These are phyloP conservation scores for Grapholita molesta DNA, from an alignment of 1,140 invertebrate species.

Conservation along the genomic window DNA sequence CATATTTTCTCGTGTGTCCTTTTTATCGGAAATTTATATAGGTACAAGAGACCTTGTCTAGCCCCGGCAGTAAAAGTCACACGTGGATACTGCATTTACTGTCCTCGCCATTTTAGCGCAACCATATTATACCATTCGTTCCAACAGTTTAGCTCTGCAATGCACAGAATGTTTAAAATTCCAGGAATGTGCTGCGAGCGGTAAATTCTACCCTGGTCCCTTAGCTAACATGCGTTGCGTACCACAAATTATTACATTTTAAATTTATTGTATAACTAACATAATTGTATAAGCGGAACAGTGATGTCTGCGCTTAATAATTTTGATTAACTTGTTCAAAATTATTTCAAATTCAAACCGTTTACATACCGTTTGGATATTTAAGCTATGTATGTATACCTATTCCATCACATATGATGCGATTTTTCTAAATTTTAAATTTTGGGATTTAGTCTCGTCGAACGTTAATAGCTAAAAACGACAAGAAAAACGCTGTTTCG, in stretches of 20 bases:
- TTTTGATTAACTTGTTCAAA: no score
- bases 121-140: not conserved
- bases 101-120: not conserved
- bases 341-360: no score
- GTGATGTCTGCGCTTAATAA: no score
- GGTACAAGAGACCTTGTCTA: not conserved
- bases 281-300: not conserved
- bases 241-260: conserved; percentile 6
- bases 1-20: no score
- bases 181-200: not conserved
- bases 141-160: conserved; percentile 1
- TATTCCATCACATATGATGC: no score
- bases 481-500: no score
- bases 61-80: not conserved
- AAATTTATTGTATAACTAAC: not conserved
- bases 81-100: not conserved
- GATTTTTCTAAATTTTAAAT: no score
- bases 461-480: no score
- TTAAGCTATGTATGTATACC: no score
- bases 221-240: not conserved
- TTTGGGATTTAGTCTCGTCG: no score
- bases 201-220: conserved; percentile 2
- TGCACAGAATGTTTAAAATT: conserved; percentile 11
- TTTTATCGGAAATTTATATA: not conserved
- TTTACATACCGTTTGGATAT: no score